Conservation (phyloP, 2,888 invertebrate genomes). For the Lepas anatifera region DNA sequence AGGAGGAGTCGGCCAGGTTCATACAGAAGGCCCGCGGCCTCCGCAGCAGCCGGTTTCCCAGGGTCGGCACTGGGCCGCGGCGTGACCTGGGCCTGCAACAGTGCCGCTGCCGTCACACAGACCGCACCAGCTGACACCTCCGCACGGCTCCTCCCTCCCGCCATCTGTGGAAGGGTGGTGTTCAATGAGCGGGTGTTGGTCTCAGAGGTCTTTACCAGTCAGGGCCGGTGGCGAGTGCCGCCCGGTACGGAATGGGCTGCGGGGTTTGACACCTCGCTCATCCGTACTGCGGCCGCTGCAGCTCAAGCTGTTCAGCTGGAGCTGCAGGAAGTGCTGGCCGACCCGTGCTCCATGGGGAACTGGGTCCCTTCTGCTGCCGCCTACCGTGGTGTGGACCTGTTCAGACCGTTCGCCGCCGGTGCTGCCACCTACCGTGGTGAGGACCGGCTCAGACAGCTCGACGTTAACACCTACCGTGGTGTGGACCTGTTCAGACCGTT, state of each 20-base stretch:
- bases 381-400: neutral
- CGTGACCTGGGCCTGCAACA: neutral
- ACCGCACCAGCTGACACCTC: conserved; percentile 7
- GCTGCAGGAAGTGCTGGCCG: no score
- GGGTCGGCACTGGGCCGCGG: conserved; percentile 15
- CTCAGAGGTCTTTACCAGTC: no score
- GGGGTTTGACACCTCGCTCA: neutral
- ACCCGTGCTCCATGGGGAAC: no score
- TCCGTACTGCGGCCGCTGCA: no score
- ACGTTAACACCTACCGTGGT: conserved; percentile 29
- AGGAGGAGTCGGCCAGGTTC: conserved; percentile 20
- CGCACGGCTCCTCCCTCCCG: conserved; percentile 5
- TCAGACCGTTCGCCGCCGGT: conserved; percentile 13
- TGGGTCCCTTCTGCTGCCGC: no score
- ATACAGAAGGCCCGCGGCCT: conserved; percentile 19
- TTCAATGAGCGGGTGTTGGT: neutral
- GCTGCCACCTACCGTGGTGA: neutral
- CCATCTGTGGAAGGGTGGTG: conserved; percentile 14
- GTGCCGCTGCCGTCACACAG: no score
- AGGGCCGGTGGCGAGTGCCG: neutral
- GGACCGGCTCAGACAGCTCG: neutral
- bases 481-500: neutral
- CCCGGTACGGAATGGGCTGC: neutral
- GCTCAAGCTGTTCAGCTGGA: neutral
- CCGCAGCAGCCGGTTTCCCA: neutral